phyloP scores from a whole-genome alignment of 2,888 invertebrate genomes.

The Lithophane leautieri region DNA sequence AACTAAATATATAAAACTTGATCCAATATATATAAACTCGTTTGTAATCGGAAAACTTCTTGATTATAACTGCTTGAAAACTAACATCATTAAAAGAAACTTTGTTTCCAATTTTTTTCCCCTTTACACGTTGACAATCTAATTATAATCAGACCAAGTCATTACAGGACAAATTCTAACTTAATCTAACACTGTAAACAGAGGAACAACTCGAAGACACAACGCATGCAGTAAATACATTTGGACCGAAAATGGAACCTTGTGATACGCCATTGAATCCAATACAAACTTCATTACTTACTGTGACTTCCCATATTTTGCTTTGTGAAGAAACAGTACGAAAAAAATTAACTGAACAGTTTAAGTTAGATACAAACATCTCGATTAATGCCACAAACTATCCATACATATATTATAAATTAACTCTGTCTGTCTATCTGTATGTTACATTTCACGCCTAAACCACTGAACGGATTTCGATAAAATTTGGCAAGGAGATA shows the following conservation, averaged over 20 bases:
- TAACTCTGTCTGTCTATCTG: too few relatives aligned
- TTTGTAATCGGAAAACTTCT: constrained; percentile 8
- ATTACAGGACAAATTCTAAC: constrained; percentile 22
- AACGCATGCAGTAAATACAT: constrained; percentile 7
- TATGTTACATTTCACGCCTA: too few relatives aligned
- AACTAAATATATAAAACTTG: background rate
- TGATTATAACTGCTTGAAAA: background rate
- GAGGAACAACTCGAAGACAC: constrained; percentile 30
- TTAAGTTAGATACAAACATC: background rate
- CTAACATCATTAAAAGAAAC: background rate
- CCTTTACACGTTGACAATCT: background rate
- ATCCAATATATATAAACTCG: background rate
- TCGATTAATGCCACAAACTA: background rate
- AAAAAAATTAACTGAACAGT: background rate
- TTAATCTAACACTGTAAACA: constrained; percentile 51
- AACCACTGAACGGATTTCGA: too few relatives aligned
- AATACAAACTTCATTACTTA: constrained; percentile 15
- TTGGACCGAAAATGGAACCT: constrained; percentile 33
- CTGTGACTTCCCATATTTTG: background rate
- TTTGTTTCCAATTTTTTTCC: background rate
- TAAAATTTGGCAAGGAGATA: too few relatives aligned
- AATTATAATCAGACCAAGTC: background rate
- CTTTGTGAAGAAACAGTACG: too few relatives aligned
- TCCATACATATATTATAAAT: too few relatives aligned
- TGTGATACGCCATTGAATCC: constrained; percentile 5